These are phyloP conservation scores for Daboia siamensis DNA, from an alignment of 2,113 vertebrate genomes.

Conservation along the genomic window DNA sequence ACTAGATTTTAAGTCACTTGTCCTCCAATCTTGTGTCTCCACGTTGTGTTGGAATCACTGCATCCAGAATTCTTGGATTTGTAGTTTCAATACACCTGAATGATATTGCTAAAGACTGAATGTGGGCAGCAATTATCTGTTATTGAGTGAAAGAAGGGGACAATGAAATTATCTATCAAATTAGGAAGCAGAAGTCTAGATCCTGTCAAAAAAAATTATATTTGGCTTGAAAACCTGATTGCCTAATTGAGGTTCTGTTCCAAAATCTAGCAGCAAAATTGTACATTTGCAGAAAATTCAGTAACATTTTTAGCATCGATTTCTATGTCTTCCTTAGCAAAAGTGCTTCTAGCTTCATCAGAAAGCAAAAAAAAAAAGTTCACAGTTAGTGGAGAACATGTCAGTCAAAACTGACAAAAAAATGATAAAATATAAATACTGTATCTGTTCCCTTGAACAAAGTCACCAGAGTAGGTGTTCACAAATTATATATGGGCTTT, in stretches of 20 bases:
- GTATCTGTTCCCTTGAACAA: background rate
- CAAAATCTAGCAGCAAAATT: background rate
- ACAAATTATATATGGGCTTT: background rate
- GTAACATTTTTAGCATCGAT: background rate
- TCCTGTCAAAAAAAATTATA: background rate
- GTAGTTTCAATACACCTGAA: background rate
- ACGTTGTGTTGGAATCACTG: background rate
- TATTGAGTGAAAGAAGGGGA: background rate
- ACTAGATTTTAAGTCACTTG: too few species aligned
- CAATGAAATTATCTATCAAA: background rate
- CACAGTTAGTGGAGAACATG: background rate
- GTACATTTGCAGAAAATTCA: background rate
- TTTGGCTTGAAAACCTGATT: background rate
- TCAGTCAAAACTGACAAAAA: background rate
- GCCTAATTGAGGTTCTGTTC: background rate
- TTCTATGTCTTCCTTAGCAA: background rate
- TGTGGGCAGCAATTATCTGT: background rate
- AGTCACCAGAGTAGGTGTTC: background rate
- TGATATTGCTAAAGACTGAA: background rate
- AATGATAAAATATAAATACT: background rate
- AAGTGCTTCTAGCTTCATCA: too few species aligned
- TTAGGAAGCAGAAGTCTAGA: background rate
- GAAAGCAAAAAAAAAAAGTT: background rate
- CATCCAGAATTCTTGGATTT: background rate
- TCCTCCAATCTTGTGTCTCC: background rate